Conservation (phyloP, 1,140 invertebrate species). For the Papilio polyxenes region DNA sequence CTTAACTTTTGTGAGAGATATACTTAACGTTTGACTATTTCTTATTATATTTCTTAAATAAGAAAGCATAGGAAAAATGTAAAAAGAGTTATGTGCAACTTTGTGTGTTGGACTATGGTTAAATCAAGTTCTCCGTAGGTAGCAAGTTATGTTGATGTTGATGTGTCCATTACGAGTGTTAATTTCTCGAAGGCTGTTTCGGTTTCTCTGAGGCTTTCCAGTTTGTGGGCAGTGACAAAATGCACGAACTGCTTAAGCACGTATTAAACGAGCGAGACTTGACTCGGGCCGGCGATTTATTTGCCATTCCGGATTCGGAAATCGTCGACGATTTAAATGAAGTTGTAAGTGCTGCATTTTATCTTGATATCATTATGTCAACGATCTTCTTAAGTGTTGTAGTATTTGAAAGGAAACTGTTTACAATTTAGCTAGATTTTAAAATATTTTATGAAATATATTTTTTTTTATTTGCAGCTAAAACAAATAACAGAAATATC, state of each 20-base stretch:
- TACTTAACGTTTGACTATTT: conserved; percentile 34
- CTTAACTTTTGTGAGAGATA: conserved; percentile 37
- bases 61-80: conserved; percentile 22
- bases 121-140: conserved; percentile 37
- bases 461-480: conserved; percentile 74
- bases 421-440: background rate
- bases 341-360: conserved; percentile 82
- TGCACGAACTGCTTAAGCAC: conserved; percentile 94
- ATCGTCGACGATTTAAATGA: conserved; percentile 93
- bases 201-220: conserved; percentile 38
- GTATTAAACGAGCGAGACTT: conserved; percentile 92
- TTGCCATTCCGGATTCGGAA: conserved; percentile 91
- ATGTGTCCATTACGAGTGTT: conserved; percentile 44
- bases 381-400: conserved; percentile 35
- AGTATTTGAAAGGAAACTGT: conserved; percentile 31
- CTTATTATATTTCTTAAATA: conserved; percentile 27
- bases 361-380: conserved; percentile 21
- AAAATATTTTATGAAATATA: background rate
- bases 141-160: conserved; percentile 43
- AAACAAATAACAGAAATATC: conserved; percentile 90
- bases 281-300: conserved; percentile 94
- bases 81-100: conserved; percentile 5
- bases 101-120: conserved; percentile 1
- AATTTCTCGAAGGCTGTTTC: conserved; percentile 40
- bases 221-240: conserved; percentile 71